A percentile compares a stretch with the other conserved stretches of the same genome.
Evolutionary conservation across 2,888 invertebrate species (phyloP).

Genomic region (Alcis repandata): DNA sequence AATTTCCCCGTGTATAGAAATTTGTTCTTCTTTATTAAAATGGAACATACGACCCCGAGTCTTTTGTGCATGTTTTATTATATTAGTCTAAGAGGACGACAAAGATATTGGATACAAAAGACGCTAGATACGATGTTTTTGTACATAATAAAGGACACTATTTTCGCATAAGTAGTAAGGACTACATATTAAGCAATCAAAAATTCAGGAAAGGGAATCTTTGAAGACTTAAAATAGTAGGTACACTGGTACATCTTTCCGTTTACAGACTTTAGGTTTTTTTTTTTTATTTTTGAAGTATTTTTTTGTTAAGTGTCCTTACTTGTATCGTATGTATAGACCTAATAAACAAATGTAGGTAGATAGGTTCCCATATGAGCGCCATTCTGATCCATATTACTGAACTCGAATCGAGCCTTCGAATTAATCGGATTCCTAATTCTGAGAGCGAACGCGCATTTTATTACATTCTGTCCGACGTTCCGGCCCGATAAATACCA

Average conservation of each 20-base stretch:
- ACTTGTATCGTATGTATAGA: background rate
- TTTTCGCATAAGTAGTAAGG: background rate
- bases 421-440: constrained; percentile 35
- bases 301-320: background rate
- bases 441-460: constrained; percentile 22
- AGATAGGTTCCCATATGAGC: constrained; percentile 6
- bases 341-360: background rate
- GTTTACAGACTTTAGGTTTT: background rate
- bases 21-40: constrained; percentile 61
- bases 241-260: no score
- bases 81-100: constrained; percentile 26
- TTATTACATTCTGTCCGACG: constrained; percentile 29
- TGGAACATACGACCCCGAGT: constrained; percentile 19
- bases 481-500: constrained; percentile 22
- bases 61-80: constrained; percentile 30
- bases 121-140: background rate
- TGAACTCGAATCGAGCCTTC: constrained; percentile 27
- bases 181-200: no score
- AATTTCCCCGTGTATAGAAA: constrained; percentile 50
- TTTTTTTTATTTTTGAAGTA: background rate
- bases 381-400: constrained; percentile 23
- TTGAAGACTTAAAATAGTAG: no score
- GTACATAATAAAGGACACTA: background rate
- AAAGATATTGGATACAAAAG: constrained; percentile 22
- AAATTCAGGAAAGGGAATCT: no score